These are phyloP conservation scores for Drosophila setosimentum DNA, from an alignment of 2,888 invertebrate genomes.

Conservation along the genomic window DNA sequence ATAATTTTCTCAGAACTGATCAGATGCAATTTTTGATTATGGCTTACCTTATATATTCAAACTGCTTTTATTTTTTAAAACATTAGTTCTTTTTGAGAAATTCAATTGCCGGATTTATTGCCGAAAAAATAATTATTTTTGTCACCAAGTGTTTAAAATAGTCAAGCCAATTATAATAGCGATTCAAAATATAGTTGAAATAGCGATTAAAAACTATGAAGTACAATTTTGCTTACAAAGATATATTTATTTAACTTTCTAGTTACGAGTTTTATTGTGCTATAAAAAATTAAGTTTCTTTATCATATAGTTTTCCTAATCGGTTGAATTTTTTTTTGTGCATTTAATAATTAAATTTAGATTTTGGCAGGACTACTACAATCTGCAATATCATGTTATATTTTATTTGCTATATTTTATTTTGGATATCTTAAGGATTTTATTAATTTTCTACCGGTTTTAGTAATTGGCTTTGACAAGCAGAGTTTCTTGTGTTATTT, in stretches of 20 bases:
- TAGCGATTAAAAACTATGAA: not conserved
- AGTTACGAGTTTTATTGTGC: not conserved
- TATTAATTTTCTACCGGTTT: not conserved
- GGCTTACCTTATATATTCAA: not conserved
- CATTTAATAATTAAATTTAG: not conserved
- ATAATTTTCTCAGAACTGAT: not conserved
- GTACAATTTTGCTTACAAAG: not conserved
- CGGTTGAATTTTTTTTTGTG: not conserved
- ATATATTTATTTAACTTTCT: not conserved
- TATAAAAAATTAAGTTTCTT: not conserved
- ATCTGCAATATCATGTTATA: not conserved
- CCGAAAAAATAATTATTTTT: not conserved
- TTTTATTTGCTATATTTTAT: not conserved
- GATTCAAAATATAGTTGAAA: not conserved
- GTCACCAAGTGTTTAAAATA: not conserved
- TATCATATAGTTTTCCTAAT: too few species aligned
- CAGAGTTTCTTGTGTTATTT: not conserved
- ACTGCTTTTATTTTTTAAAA: too few species aligned
- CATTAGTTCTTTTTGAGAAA: too few species aligned
- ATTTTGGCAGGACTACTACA: not conserved
- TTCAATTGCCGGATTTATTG: too few species aligned
- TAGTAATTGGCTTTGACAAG: not conserved
- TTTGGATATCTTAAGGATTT: not conserved
- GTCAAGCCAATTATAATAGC: not conserved
- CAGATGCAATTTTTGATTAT: too few species aligned